Percentiles rank a stretch among this genome's conserved stretches.
Evolutionary conservation across 2,888 invertebrate species (phyloP).

Genomic region (Calliscelio sp.): DNA sequence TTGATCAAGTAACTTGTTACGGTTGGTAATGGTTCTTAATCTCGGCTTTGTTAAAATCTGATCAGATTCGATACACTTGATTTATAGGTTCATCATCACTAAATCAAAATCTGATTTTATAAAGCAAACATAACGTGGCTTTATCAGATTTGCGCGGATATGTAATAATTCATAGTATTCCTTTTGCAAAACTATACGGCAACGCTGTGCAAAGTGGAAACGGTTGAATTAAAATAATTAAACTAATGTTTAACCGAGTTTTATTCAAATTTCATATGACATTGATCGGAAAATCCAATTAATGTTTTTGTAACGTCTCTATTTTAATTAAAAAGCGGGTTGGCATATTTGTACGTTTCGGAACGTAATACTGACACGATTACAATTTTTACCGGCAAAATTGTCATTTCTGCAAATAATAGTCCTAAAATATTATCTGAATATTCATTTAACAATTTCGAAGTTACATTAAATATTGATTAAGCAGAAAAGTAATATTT

Average conservation of each 20-base stretch:
- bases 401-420: too few species aligned
- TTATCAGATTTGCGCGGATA: constrained; percentile 47
- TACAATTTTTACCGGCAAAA: constrained; percentile 30
- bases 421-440: too few species aligned
- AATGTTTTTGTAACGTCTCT: constrained; percentile 51
- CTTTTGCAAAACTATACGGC: constrained; percentile 26
- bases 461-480: too few species aligned
- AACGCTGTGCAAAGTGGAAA: constrained; percentile 39
- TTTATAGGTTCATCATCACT: constrained; percentile 58
- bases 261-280: constrained; percentile 24
- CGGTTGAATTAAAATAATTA: constrained; percentile 58
- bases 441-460: too few species aligned
- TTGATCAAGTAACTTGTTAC: constrained; percentile 36
- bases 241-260: constrained; percentile 51
- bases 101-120: constrained; percentile 59
- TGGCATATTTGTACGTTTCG: constrained; percentile 43
- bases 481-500: too few species aligned
- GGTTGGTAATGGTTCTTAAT: constrained; percentile 53
- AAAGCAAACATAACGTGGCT: constrained; percentile 53
- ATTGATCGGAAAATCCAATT: constrained; percentile 46
- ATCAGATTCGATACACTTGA: constrained; percentile 55
- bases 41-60: constrained; percentile 57
- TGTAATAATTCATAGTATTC: constrained; percentile 48
- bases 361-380: constrained; percentile 6
- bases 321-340: constrained; percentile 60